A percentile compares a stretch with the other conserved stretches of the same genome.
Evolutionary conservation across 1,140 invertebrate species (phyloP).

Genomic region (Penaeus indicus): DNA sequence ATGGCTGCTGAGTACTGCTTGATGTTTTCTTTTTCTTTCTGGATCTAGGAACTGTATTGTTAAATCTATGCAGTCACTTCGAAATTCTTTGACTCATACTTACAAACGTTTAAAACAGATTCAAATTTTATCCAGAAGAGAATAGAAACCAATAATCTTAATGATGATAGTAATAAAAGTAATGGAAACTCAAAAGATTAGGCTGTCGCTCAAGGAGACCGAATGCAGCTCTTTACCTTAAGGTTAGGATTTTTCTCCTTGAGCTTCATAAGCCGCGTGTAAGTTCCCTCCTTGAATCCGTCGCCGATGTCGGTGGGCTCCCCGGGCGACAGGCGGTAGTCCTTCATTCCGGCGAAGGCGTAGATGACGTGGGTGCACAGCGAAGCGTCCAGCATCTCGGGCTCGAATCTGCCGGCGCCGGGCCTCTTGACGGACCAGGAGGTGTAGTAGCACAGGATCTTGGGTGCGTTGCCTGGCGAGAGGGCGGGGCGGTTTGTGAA

Average conservation of each 20-base stretch:
- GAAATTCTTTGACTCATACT: too few relatives aligned
- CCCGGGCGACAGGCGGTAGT: conserved; percentile 82
- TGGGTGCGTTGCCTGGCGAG: conserved; percentile 70
- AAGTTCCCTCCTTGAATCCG: conserved; percentile 77
- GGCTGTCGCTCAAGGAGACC: too few relatives aligned
- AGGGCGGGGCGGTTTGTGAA: background rate
- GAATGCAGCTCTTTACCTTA: conserved; percentile 75
- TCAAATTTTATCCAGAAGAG: too few relatives aligned
- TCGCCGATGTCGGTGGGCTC: conserved; percentile 78
- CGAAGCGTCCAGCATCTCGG: conserved; percentile 86
- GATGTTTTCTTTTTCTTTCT: too few relatives aligned
- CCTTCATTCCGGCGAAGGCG: conserved; percentile 82
- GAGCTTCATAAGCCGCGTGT: conserved; percentile 84
- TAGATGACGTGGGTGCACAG: conserved; percentile 95
- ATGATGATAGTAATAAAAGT: too few relatives aligned
- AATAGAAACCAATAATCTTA: too few relatives aligned
- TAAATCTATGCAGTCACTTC: too few relatives aligned
- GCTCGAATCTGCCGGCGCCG: conserved; percentile 86
- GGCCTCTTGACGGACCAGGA: conserved; percentile 94
- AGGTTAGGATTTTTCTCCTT: conserved; percentile 91
- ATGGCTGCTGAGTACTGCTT: too few relatives aligned
- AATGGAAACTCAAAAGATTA: too few relatives aligned
- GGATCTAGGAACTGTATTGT: too few relatives aligned
- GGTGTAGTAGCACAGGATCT: conserved; percentile 93
- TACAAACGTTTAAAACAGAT: too few relatives aligned